Base-by-base conservation (phyloP, 2,113 vertebrate genomes). In the Tetrax tetrax region DNA sequence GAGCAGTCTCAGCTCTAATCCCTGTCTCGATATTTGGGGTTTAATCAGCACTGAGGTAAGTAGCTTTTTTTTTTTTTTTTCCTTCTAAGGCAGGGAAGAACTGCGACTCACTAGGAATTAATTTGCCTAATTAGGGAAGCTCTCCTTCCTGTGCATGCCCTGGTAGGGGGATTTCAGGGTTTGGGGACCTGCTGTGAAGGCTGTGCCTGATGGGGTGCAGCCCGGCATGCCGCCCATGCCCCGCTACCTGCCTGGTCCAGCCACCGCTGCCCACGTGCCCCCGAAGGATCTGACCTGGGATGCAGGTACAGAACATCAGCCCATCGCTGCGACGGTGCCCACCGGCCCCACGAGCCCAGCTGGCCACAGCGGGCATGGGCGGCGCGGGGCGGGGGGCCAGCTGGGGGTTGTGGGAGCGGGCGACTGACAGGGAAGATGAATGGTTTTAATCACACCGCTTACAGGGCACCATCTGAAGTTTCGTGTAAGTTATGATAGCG, bases 371-470 rank as follows among this genome's bases (percentile, higher is more conserved):
- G 76, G 79, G 83, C 80, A 28, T 0, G 3, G 79, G 68, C 0
- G 0, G 2, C 2, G 10, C 0, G 8, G 47, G 37, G 56, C 0
- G 2, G 16, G 60, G 80, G 77, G 68, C 43, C 2, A 1, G 71
- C 88, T 3, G 24, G 33, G 57, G 91, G 87, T 31, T 18, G 78
- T 9, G 6, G 83, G 86, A 96, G 94, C 29, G 1, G 95, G 84
- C 38, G 28, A 33, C 92, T 98, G 98, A 94, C 96, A 97, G 92
- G 51, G 93, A 98, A 98, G 98, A 98, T 98, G 91, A 98, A 98
- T 98, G 93, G 96, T 96, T 98, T 98, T 98, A 98, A 99, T 98
- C 98, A 98, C 95, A 92, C 93, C 59, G 97, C 96, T 97, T 96
- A 97, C 97, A 97, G 97, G 96, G 97, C 96, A 97, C 93, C 93